phyloP scores from a whole-genome alignment of 2,797 vertebrate genomes.

The Enteromius trimaculatus region DNA sequence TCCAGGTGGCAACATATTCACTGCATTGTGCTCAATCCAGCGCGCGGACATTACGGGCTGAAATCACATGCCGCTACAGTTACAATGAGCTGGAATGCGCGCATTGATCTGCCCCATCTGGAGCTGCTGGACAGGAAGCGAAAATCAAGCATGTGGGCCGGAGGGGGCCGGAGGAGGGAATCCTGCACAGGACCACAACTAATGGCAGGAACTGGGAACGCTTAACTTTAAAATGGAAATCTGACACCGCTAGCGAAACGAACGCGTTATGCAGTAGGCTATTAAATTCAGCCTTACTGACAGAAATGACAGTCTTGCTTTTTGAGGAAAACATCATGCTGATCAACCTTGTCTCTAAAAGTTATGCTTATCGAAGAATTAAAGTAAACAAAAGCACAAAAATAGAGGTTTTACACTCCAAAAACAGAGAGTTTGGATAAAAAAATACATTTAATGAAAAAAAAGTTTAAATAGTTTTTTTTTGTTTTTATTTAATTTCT shows the following conservation, averaged over 20 bases:
- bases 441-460: too few species aligned
- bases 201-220: slow-evolving; percentile 83
- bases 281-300: slow-evolving; percentile 14
- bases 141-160: slow-evolving; percentile 81
- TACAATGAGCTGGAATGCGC: slow-evolving; percentile 52
- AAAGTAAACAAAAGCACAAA: background rate
- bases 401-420: background rate
- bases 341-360: background rate
- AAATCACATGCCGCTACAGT: slow-evolving; percentile 42
- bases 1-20: slow-evolving; percentile 67
- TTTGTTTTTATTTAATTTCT: too few species aligned
- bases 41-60: slow-evolving; percentile 13
- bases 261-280: slow-evolving; percentile 4
- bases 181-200: slow-evolving; percentile 75
- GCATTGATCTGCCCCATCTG: slow-evolving; percentile 73
- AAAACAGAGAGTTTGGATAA: background rate
- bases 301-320: background rate
- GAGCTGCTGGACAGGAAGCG: slow-evolving; percentile 82
- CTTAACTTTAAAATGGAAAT: slow-evolving; percentile 64
- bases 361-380: background rate
- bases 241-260: background rate
- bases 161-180: slow-evolving; percentile 64
- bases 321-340: background rate
- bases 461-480: too few species aligned
- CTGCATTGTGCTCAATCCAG: slow-evolving; percentile 59